Evolutionary conservation across 2,797 vertebrate species (phyloP), one percentile per base, ranked within the genome.

Genomic region (Peromyscus attwateri): DNA sequence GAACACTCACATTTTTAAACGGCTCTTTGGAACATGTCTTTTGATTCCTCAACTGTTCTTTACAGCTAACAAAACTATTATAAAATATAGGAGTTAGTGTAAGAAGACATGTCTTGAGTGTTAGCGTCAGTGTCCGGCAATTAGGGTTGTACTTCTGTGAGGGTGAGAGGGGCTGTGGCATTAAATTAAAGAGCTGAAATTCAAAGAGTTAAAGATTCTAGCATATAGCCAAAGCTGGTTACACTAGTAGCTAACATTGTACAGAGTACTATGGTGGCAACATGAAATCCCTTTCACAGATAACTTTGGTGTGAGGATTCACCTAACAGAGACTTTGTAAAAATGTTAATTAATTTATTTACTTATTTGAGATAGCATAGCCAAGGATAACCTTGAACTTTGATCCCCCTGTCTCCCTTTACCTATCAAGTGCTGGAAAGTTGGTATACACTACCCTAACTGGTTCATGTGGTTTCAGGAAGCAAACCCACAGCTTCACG

Each of bases 191-290:
- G 13, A 92, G 76, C 2, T 94, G 57, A 84, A 75, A 93, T 83
- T 95, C 71, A 81, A 94, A 92, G 73, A 93, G 76, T 94, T 85
- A 82, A 12, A 77, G 92, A 85, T 91, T 88, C 71, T 19, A 77
- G 37, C 25, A 89, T 52, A 19, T 43, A 37, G 73, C 46, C 68
- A 87, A 19, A 34, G 16, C 70, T 57, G 79, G 87, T 55, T 87
- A 76, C 79, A 75, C 89, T 43, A 94, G 68, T 57, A 87, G 27
- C 10, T 87, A 91, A 73, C 27, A 95, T 52, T 13, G 62, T 29
- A 52, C 17, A 21, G 23, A 87, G 10, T 79, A 75, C 40, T 52
- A 31, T 40, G 37, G 43, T 0, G 52, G 83, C 37, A 29, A 16
- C 64, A 92, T 12, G 57, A n/a, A 29, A 84, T 87, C 94, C 89